Base-by-base conservation (phyloP, 2,797 vertebrate species). In the Amphiprion clarkii region DNA sequence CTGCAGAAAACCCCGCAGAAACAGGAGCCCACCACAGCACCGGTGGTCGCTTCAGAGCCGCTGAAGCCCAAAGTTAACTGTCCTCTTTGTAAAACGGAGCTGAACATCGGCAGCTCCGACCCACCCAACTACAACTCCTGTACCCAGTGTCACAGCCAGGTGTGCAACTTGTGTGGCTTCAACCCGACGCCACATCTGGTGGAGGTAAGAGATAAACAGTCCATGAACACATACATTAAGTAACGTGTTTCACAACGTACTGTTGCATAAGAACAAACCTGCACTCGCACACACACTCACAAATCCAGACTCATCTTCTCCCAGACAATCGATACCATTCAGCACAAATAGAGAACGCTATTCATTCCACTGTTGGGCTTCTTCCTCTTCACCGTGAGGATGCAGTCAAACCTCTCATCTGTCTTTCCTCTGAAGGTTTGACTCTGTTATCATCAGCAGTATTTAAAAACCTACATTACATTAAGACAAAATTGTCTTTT, bases 111-210 rank as follows among this genome's bases (percentile, higher is more conserved):
- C 83, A 94, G 95, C 61, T 54, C 91, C 0, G 96, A 97, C 66
- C 94, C 96, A 0, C 95, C 96, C 67, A 99, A 99, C 94, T 98
- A 98, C 91, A 99, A 97, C 87, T 94, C 93, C 81, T 99, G 98
- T 78, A 99, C 98, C 0, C 96, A 96, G 90, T 99, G 98, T 90
- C 95, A 91, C 66, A 96, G 94, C 78, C 97, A 97, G 93, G 98
- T 99, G 92, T 99, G 98, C 91, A 99, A 97, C 93, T 94, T 98
- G 84, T 99, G 98, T 54, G 98, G 98, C 89, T 99, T 99, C 95
- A 99, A 99, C 93, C 98, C 98, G 2, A 96, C 97, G 0, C 98
- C 98, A 49, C 98, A 99, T 84, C 94, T 99, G 90, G 94, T 97
- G 57, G 97, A 99, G 97, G 98, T 99, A 98, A 97, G 97, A 76